phyloP scores from a whole-genome alignment of 1,140 invertebrate species.

The Homarus americanus region DNA sequence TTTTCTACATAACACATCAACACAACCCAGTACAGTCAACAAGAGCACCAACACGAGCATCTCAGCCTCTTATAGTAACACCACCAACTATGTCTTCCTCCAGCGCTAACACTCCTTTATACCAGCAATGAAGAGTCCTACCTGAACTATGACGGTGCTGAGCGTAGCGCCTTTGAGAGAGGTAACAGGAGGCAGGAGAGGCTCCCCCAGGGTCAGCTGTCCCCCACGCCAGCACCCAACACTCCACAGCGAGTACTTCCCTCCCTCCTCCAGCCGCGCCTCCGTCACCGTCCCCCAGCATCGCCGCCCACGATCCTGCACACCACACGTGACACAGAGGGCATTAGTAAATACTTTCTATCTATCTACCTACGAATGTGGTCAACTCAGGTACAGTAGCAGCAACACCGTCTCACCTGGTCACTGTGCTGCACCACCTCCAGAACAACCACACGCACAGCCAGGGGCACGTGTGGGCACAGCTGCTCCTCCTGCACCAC shows the following conservation, averaged over 20 bases:
- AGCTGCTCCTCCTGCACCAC: neutral
- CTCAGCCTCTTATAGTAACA: too few relatives aligned
- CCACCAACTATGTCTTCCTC: too few relatives aligned
- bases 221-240: neutral
- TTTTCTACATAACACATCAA: too few relatives aligned
- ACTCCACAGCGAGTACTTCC: neutral
- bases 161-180: neutral
- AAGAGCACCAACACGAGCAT: too few relatives aligned
- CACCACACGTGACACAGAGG: neutral
- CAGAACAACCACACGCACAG: neutral
- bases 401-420: too few relatives aligned
- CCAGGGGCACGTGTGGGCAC: neutral
- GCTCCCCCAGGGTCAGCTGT: neutral
- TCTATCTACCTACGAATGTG: too few relatives aligned
- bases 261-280: neutral
- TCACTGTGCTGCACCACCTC: neutral
- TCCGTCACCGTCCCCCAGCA: neutral
- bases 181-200: neutral
- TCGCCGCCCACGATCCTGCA: neutral
- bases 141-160: neutral
- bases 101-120: too few relatives aligned
- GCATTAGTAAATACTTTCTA: neutral
- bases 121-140: neutral
- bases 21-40: too few relatives aligned
- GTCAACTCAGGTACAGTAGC: too few relatives aligned